Evolutionary conservation across 1,140 invertebrate genomes (phyloP).

Genomic region (Magallana gigas): DNA sequence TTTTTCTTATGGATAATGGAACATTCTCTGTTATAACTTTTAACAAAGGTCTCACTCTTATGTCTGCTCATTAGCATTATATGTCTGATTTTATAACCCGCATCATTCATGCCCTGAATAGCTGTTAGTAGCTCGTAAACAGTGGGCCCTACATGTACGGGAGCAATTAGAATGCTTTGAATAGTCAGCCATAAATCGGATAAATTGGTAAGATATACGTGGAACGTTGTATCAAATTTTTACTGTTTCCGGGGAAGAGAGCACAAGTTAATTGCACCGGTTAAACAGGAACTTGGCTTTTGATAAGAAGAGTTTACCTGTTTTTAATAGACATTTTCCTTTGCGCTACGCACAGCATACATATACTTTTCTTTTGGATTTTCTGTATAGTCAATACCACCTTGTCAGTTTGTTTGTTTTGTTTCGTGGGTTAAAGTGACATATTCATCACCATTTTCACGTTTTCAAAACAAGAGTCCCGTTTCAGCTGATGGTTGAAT

Average conservation of each 20-base stretch:
- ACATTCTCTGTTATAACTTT: not conserved
- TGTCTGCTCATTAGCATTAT: no score
- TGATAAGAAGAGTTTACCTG: not conserved
- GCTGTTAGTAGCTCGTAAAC: no score
- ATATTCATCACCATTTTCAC: not conserved
- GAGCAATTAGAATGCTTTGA: constrained; percentile 22
- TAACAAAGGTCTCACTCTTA: no score
- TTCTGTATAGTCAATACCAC: constrained; percentile 16
- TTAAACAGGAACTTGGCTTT: not conserved
- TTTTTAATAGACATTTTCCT: no score
- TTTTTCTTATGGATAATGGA: not conserved
- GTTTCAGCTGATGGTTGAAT: constrained; percentile 43
- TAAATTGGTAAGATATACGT: no score
- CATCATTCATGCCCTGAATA: no score
- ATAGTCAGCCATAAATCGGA: no score
- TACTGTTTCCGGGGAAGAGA: not conserved
- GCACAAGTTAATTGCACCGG: not conserved
- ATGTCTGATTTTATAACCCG: no score
- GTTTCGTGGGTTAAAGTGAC: constrained; percentile 26
- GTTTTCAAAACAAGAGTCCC: constrained; percentile 24
- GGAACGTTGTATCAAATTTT: no score
- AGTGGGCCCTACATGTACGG: no score
- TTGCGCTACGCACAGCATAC: not conserved
- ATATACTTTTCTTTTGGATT: not conserved
- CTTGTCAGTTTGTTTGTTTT: constrained; percentile 36